Conservation (phyloP, 2,113 vertebrate genomes). For the Rynchops niger region DNA sequence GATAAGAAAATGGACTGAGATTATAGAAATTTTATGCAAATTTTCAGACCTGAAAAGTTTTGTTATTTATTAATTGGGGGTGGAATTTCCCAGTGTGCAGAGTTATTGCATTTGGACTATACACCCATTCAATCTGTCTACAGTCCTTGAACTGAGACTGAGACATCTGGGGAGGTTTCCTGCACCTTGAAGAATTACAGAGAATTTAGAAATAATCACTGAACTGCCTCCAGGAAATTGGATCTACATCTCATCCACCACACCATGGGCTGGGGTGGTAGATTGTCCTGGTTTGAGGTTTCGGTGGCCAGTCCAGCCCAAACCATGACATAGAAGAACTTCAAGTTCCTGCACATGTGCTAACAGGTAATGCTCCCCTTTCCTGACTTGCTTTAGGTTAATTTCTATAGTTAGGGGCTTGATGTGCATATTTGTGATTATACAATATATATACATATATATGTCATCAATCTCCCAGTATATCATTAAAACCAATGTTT, state of each 20-base stretch:
- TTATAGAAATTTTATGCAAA: background rate
- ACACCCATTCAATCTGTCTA: background rate
- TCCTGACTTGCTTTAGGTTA: background rate
- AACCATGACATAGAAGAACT: background rate
- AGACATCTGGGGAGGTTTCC: background rate
- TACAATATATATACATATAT: no score
- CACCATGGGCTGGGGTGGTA: rapidly evolving
- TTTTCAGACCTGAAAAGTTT: background rate
- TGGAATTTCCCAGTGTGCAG: background rate
- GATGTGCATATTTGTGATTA: background rate
- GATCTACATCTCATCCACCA: background rate
- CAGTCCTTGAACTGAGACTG: background rate
- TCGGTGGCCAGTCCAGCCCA: background rate
- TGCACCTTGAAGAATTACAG: background rate
- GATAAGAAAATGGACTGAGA: background rate
- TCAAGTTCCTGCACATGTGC: background rate
- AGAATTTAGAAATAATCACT: background rate
- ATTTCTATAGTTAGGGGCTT: background rate
- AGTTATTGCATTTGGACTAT: background rate
- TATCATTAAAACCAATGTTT: background rate
- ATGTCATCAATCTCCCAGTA: background rate
- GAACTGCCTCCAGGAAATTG: background rate
- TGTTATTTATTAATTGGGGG: background rate
- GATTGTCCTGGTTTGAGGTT: background rate
- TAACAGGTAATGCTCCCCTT: background rate